Evolutionary conservation across 2,888 invertebrate species (phyloP), one percentile per base, ranked within the genome.

Genomic region (Patella depressa): DNA sequence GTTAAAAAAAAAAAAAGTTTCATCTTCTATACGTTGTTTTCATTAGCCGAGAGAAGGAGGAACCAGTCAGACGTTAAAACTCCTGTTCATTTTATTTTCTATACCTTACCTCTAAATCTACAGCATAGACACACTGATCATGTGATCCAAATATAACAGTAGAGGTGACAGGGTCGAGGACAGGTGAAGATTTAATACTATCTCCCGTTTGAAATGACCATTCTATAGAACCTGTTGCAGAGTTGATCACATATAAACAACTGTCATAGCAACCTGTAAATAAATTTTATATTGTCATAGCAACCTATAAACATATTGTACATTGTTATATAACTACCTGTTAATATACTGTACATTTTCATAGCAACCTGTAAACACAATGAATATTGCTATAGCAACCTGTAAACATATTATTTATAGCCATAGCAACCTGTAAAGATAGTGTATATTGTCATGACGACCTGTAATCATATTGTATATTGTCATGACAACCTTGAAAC

Each of bases 191-290:
- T 92, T 96, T 96, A 17, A 96, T 93, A 91, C 94, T 93, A 70
- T 93, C 93, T 1, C 91, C 92, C 5, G 95, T 94, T 85, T 93
- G 90, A 83, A 93, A 94, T 82, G 92, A 93, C 96, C 96, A 96
- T 69, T 92, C 79, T 73, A 94, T 93, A 57, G 90, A 83, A 73
- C 94, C 94, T 77, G 90, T 92, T 53, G 92, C 89, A 3, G 94
- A 88, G 72, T 93, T 88, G 80, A 96, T 92, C 83, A 94, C 94
- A 83, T 96, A 95, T 1, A 97, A 89, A 17, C 92, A 92, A 7
- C 95, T 95, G 91, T 96, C 95, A 90, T 96, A 95, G 80, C 96
- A 95, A 24, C 94, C 94, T 93, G 83, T 11, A 87, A 84, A 24
- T 12, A 12, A 65, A 19, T 19, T 65, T 24, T 24, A 24, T 12